These are phyloP conservation scores for Aleiodes alternator DNA, from an alignment of 2,888 invertebrate genomes.

Conservation along the genomic window DNA sequence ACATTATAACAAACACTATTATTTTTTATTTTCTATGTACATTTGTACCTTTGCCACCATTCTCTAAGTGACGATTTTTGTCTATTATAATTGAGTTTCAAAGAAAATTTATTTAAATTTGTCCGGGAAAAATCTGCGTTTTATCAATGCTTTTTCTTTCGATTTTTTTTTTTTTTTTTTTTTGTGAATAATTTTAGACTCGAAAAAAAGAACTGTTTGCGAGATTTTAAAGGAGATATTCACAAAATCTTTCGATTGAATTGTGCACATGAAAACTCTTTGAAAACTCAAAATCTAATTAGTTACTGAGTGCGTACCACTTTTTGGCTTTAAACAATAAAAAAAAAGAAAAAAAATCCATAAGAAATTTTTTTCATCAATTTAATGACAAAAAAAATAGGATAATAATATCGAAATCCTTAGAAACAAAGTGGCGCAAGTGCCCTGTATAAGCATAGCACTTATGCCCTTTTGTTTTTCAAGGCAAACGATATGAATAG, in stretches of 20 bases:
- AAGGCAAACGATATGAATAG: background rate
- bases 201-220: too few relatives aligned
- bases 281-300: conserved; percentile 64
- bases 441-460: too few relatives aligned
- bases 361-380: conserved; percentile 48
- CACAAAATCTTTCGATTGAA: background rate
- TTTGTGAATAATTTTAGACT: background rate
- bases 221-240: too few relatives aligned
- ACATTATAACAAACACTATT: conserved; percentile 69
- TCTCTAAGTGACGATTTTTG: conserved; percentile 63
- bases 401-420: background rate
- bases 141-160: background rate
- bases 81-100: background rate
- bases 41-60: conserved; percentile 75
- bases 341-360: too few relatives aligned
- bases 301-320: too few relatives aligned
- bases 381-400: background rate
- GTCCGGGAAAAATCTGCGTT: background rate
- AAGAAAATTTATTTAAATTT: background rate
- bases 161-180: conserved; percentile 39
- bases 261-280: too few relatives aligned
- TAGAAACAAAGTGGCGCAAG: too few relatives aligned
- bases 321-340: too few relatives aligned
- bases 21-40: conserved; percentile 68
- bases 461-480: too few relatives aligned